These are phyloP conservation scores for human (Homo sapiens) DNA, from an alignment of 2,113 vertebrate species.

Conservation along the genomic window DNA sequence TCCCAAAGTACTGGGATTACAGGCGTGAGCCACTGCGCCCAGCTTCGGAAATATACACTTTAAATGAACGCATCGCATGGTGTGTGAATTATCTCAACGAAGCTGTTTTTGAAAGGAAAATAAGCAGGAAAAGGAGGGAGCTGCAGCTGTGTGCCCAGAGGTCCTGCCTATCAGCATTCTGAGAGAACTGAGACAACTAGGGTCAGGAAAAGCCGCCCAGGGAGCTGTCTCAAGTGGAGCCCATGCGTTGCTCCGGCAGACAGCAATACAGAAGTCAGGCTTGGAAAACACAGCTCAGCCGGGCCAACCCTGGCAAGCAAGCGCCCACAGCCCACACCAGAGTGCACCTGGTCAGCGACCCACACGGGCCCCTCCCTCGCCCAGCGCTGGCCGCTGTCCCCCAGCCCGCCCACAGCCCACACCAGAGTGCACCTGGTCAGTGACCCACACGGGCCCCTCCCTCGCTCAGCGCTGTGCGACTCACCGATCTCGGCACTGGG, in stretches of 20 bases:
- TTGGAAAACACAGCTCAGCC: rapidly evolving
- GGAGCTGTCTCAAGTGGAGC: rapidly evolving
- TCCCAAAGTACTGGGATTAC: neutral
- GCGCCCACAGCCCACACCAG: neutral
- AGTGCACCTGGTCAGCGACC: neutral
- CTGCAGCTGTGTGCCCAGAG: too few species aligned
- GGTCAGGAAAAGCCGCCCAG: rapidly evolving
- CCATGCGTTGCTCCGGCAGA: neutral
- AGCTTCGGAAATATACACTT: too few species aligned
- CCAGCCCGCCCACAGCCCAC: neutral
- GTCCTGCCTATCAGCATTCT: rapidly evolving
- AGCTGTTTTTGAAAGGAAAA: neutral
- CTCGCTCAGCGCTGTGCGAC: neutral
- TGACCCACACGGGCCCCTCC: neutral
- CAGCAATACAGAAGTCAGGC: neutral
- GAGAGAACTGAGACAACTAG: rapidly evolving
- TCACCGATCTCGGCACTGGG: constrained; percentile 93
- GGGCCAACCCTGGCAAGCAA: rapidly evolving
- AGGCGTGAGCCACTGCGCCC: neutral
- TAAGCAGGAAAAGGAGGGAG: rapidly evolving
- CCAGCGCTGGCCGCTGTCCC: rapidly evolving
- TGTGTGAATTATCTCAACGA: rapidly evolving
- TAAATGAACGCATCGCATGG: too few species aligned
- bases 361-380: neutral
- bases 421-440: neutral